Conservation (phyloP, 2,797 vertebrate species). For the Podarcis lilfordi region DNA sequence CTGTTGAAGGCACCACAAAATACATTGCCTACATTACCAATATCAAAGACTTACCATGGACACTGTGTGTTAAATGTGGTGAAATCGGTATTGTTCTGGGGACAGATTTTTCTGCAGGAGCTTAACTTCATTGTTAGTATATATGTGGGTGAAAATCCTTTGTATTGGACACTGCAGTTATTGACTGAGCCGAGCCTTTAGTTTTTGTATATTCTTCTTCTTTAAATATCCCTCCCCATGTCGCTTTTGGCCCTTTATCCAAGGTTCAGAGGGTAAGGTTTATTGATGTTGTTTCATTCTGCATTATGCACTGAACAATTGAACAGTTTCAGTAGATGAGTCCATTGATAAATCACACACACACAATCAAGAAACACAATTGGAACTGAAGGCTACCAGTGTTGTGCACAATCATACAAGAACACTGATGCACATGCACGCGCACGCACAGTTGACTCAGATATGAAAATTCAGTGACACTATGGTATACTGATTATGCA, state of each 20-base stretch:
- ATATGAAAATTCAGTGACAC: no score
- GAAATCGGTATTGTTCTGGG: neutral
- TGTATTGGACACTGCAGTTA: neutral
- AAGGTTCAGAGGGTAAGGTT: neutral
- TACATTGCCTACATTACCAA: neutral
- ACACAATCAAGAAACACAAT: neutral
- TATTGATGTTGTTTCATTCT: neutral
- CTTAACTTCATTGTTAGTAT: neutral
- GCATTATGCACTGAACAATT: neutral
- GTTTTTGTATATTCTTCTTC: no score
- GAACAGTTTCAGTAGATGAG: neutral
- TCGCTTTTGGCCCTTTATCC: neutral
- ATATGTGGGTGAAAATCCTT: neutral
- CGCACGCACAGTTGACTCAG: neutral
- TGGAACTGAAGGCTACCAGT: neutral
- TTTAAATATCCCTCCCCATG: neutral
- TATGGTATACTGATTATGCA: no score
- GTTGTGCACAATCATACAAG: neutral
- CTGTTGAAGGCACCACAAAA: neutral
- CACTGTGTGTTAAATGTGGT: neutral
- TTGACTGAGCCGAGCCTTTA: neutral
- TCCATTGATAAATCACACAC: neutral
- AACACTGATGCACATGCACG: no score
- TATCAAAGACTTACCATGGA: neutral
- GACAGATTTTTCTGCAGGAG: neutral